Conservation (phyloP, 2,113 vertebrate species). For the Tringa solitaria region DNA sequence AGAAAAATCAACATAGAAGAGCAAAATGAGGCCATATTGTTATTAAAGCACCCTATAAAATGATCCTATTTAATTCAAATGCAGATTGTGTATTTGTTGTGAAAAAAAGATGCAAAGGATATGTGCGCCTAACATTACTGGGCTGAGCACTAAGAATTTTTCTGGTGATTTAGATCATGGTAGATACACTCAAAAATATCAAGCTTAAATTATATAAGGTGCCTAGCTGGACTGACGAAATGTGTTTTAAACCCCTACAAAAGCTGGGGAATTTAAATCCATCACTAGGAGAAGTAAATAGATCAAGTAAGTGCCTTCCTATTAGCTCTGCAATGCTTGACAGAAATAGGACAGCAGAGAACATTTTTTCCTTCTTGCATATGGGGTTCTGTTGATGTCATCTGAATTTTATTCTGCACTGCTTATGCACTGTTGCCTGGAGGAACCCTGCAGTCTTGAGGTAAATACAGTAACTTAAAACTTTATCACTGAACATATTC, state of each 20-base stretch:
- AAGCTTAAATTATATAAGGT: background rate
- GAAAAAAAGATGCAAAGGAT: background rate
- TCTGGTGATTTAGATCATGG: background rate
- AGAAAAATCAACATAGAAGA: background rate
- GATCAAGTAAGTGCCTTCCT: constrained; percentile 49
- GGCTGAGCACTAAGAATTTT: background rate
- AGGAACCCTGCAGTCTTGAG: constrained; percentile 50
- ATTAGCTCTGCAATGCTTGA: constrained; percentile 61
- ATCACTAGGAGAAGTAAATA: constrained; percentile 51
- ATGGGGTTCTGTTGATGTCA: constrained; percentile 56
- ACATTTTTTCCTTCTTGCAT: constrained; percentile 27
- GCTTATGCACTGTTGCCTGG: constrained; percentile 31
- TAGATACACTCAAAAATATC: background rate
- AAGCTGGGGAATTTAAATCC: background rate
- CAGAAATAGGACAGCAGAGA: constrained; percentile 74
- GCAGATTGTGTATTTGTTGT: background rate
- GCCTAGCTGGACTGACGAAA: background rate
- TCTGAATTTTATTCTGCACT: constrained; percentile 53
- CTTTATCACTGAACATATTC: constrained; percentile 9
- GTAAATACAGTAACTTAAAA: constrained; percentile 43
- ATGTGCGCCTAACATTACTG: background rate
- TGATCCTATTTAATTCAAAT: background rate
- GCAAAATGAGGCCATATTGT: background rate
- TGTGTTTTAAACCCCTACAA: background rate
- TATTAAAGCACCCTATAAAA: background rate